Conservation (phyloP, 2,113 vertebrate genomes). For the Podiceps cristatus region DNA sequence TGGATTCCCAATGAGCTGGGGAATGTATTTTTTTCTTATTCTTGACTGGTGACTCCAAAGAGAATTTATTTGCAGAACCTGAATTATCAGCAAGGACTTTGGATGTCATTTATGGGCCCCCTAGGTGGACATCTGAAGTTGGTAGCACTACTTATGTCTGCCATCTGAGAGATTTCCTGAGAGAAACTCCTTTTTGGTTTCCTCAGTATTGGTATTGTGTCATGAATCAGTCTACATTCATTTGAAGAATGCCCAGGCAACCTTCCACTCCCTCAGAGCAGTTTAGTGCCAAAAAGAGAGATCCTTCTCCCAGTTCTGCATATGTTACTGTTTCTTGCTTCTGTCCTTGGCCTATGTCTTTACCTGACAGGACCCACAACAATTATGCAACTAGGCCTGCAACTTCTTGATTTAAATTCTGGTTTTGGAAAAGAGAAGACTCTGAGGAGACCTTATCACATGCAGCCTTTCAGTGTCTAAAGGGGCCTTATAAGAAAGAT, state of each 20-base stretch:
- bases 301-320: fast-evolving
- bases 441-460: too few species aligned
- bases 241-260: not conserved
- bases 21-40: not conserved
- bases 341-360: not conserved
- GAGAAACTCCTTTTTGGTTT: not conserved
- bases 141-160: not conserved
- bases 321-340: not conserved
- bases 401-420: not conserved
- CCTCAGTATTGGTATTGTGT: not conserved
- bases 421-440: not conserved
- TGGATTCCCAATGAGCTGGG: not conserved
- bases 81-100: not conserved
- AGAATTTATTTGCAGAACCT: not conserved
- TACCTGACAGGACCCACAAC: not conserved
- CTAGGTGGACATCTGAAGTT: not conserved
- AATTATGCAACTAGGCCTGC: not conserved
- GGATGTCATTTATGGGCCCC: not conserved
- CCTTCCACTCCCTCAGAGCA: not conserved
- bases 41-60: not conserved
- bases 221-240: not conserved
- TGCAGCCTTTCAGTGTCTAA: too few species aligned
- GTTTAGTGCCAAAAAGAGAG: not conserved
- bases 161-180: not conserved
- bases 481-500: too few species aligned